Percentiles rank a stretch among this genome's conserved stretches.
Evolutionary conservation across 2,797 vertebrate genomes (phyloP).

Genomic region (Halcyon smyrnensis): DNA sequence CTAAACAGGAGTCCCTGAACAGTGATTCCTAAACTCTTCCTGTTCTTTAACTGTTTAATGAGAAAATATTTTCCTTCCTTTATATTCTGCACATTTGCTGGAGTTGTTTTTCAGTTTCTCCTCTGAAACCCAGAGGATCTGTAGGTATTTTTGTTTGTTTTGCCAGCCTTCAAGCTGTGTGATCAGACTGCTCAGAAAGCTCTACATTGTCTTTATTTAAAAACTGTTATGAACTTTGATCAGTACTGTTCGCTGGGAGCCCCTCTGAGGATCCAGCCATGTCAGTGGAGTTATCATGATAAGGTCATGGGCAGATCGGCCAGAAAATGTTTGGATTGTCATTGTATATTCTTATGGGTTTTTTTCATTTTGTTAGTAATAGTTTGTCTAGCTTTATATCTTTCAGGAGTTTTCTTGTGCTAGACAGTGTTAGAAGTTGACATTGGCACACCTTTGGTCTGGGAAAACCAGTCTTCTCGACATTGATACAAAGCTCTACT

Average conservation of each 20-base stretch:
- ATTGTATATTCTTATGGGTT: background rate
- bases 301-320: background rate
- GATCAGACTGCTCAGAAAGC: background rate
- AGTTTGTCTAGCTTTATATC: background rate
- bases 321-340: background rate
- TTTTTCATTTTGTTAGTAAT: background rate
- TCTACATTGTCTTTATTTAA: background rate
- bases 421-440: background rate
- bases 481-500: background rate
- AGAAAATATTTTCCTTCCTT: constrained; percentile 43
- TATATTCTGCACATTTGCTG: constrained; percentile 10
- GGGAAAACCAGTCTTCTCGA: background rate
- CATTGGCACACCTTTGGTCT: accelerated
- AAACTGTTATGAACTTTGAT: background rate
- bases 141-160: background rate
- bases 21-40: constrained; percentile 49
- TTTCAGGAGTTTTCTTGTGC: background rate
- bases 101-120: constrained; percentile 6
- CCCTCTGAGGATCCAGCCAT: background rate
- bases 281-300: background rate
- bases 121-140: background rate
- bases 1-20: constrained; percentile 48
- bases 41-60: constrained; percentile 35
- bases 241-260: background rate
- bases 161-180: background rate